Evolutionary conservation across 1,140 invertebrate species (phyloP).

Genomic region (Drosophila saltans): DNA sequence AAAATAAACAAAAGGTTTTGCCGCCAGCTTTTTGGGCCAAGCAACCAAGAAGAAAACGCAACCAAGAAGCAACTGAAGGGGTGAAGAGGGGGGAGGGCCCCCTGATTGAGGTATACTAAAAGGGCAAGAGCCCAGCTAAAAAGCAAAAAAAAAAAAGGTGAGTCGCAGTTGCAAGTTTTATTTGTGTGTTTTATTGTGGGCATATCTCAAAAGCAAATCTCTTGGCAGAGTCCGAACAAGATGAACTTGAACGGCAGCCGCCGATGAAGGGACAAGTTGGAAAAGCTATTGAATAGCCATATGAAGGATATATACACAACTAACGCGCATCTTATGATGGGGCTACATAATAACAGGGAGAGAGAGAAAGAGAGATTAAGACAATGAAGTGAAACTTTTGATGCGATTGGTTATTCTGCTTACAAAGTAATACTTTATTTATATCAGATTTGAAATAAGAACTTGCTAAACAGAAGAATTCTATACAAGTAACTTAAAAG

Average conservation of each 20-base stretch:
- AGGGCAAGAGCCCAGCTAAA: constrained; percentile 17
- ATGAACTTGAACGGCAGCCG: constrained; percentile 29
- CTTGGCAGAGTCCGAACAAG: constrained; percentile 61
- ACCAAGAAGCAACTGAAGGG: constrained; percentile 39
- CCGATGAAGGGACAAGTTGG: constrained; percentile 28
- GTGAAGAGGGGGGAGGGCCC: neutral
- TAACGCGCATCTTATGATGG: constrained; percentile 6
- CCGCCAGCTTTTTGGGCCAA: constrained; percentile 48
- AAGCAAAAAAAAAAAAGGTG: constrained; percentile 46
- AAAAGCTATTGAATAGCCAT: constrained; percentile 45
- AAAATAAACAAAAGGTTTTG: constrained; percentile 82
- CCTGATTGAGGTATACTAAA: neutral
- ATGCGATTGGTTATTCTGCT: too few species aligned
- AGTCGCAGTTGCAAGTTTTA: constrained; percentile 75
- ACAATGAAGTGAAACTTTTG: too few species aligned
- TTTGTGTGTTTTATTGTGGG: constrained; percentile 80
- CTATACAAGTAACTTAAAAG: too few species aligned
- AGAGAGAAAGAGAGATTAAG: neutral
- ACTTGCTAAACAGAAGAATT: too few species aligned
- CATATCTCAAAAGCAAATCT: constrained; percentile 80
- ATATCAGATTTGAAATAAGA: too few species aligned
- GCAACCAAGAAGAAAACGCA: constrained; percentile 58
- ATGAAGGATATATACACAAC: constrained; percentile 17
- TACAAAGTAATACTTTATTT: too few species aligned
- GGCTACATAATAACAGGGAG: neutral